These are phyloP conservation scores for Thripadectes ignobilis DNA, from an alignment of 2,797 vertebrate species.

Conservation along the genomic window DNA sequence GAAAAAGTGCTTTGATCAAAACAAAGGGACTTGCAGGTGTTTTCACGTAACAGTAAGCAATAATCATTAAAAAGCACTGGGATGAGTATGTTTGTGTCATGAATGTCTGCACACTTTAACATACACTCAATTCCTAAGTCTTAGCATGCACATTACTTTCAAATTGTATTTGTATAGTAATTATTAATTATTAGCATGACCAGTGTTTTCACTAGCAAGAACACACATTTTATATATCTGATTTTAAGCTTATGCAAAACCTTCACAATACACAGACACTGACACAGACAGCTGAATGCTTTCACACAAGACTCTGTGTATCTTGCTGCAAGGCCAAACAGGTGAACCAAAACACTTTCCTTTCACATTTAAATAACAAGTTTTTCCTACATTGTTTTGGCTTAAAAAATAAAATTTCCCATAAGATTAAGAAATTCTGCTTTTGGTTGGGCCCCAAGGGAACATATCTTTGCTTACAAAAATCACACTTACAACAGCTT, in stretches of 20 bases:
- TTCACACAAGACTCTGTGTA: not conserved
- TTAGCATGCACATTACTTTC: not conserved
- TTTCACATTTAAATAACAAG: conserved; percentile 38
- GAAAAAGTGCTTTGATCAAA: conserved; percentile 73
- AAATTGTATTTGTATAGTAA: not conserved
- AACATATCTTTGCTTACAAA: conserved; percentile 50
- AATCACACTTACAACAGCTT: conserved; percentile 19
- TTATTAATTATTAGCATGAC: not conserved
- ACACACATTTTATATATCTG: not conserved
- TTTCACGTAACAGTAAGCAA: conserved; percentile 73
- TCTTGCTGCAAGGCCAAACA: conserved; percentile 28
- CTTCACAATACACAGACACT: not conserved
- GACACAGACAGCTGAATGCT: not conserved
- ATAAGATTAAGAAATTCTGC: conserved; percentile 52
- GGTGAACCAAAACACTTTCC: conserved; percentile 36
- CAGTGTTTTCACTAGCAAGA: not conserved
- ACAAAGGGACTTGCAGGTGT: conserved; percentile 77
- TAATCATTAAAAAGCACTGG: conserved; percentile 62
- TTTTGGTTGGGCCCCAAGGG: conserved; percentile 48
- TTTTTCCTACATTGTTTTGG: conserved; percentile 34
- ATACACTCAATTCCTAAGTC: not conserved
- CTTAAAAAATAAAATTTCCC: conserved; percentile 56
- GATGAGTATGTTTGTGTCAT: conserved; percentile 25
- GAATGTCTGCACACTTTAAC: conserved; percentile 35
- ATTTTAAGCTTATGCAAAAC: not conserved